Conservation (phyloP, 2,888 invertebrate species). For the Parnassius apollo region DNA sequence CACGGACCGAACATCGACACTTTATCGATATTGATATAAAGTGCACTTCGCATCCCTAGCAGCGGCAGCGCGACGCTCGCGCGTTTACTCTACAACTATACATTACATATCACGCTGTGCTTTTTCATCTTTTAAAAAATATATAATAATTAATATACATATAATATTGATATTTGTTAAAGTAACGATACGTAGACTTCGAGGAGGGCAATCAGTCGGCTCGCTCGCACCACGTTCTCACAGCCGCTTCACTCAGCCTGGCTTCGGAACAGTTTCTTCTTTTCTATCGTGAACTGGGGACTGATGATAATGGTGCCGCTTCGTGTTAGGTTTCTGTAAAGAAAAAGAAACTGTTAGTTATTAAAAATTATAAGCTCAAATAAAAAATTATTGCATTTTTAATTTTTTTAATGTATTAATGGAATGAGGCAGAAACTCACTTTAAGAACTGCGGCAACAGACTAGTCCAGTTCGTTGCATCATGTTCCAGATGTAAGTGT, state of each 20-base stretch:
- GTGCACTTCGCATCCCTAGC: slow-evolving; percentile 45
- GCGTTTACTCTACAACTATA: slow-evolving; percentile 73
- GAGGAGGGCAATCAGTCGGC: slow-evolving; percentile 78
- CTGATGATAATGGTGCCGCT: slow-evolving; percentile 94
- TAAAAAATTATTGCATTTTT: slow-evolving; percentile 1
- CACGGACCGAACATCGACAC: slow-evolving; percentile 37
- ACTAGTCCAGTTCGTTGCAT: slow-evolving; percentile 92
- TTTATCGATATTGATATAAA: slow-evolving; percentile 42
- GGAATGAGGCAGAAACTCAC: slow-evolving; percentile 79
- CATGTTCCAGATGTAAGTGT: slow-evolving; percentile 92
- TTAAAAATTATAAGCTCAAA: slow-evolving; percentile 6
- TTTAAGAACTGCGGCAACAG: slow-evolving; percentile 94
- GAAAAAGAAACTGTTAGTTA: slow-evolving; percentile 34
- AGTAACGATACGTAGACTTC: slow-evolving; percentile 78
- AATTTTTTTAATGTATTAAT: too few species aligned
- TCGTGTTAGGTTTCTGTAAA: slow-evolving; percentile 89
- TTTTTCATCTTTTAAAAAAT: slow-evolving; percentile 77
- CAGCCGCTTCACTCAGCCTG: slow-evolving; percentile 74
- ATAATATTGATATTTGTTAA: slow-evolving; percentile 80
- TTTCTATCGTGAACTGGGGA: slow-evolving; percentile 92
- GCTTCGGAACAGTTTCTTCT: slow-evolving; percentile 94
- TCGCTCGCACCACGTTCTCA: slow-evolving; percentile 59
- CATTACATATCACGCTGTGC: slow-evolving; percentile 82
- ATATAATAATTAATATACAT: slow-evolving; percentile 76
- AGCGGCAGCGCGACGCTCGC: slow-evolving; percentile 36